A percentile compares a stretch with the other conserved stretches of the same genome.
Conservation (phyloP, 2,113 vertebrate genomes). For the Melanotaenia duboulayi region DNA sequence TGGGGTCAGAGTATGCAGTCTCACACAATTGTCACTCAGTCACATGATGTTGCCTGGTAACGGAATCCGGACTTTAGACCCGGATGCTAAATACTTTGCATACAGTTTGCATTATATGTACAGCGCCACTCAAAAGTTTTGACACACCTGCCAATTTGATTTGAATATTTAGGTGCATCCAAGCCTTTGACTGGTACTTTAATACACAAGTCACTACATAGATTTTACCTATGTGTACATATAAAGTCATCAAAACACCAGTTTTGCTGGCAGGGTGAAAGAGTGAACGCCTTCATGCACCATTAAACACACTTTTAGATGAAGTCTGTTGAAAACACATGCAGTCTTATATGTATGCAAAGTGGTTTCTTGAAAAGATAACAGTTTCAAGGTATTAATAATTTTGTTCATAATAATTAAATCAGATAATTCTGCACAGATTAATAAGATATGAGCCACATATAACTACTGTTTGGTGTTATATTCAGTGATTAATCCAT, state of each 20-base stretch:
- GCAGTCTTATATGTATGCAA: conserved; percentile 8
- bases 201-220: too few species aligned
- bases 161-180: too few species aligned
- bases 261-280: too few species aligned
- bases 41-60: conserved; percentile 64
- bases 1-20: conserved; percentile 6
- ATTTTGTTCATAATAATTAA: not conserved
- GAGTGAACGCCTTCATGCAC: too few species aligned
- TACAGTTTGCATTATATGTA: too few species aligned
- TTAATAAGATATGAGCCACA: not conserved
- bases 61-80: conserved; percentile 57
- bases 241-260: too few species aligned
- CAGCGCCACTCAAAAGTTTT: too few species aligned
- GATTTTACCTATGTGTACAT: too few species aligned
- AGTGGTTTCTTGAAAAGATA: conserved; percentile 3
- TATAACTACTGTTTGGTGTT: not conserved
- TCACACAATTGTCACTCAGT: conserved; percentile 44
- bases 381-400: not conserved
- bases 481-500: not conserved
- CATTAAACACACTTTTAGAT: not conserved
- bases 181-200: too few species aligned
- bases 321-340: not conserved
- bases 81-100: conserved; percentile 21
- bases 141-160: too few species aligned
- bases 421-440: not conserved